Conservation (phyloP, 2,888 invertebrate species). For the Trisateles emortualis region DNA sequence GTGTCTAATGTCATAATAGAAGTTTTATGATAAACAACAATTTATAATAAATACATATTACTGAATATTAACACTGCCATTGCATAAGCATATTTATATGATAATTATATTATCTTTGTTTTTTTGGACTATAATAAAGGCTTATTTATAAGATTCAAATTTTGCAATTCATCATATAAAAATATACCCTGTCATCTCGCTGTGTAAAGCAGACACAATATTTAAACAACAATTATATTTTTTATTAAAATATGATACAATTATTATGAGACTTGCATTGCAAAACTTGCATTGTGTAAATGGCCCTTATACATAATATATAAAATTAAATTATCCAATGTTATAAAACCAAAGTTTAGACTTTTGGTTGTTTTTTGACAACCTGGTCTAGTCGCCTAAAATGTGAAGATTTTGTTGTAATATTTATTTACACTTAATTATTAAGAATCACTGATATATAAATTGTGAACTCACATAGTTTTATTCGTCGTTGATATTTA, state of each 20-base stretch:
- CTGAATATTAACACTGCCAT: slow-evolving; percentile 68
- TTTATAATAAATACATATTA: slow-evolving; percentile 39
- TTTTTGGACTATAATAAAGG: slow-evolving; percentile 48
- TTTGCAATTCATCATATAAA: slow-evolving; percentile 16
- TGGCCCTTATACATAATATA: not conserved
- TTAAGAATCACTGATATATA: slow-evolving; percentile 53
- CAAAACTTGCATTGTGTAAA: not conserved
- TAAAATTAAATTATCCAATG: slow-evolving; percentile 58
- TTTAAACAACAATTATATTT: too few relatives aligned
- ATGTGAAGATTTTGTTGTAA: slow-evolving; percentile 64
- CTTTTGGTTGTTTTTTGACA: slow-evolving; percentile 72
- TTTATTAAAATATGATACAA: too few relatives aligned
- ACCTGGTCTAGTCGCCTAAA: slow-evolving; percentile 76
- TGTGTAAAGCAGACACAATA: too few relatives aligned
- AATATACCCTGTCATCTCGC: too few relatives aligned
- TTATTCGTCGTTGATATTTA: slow-evolving; percentile 45
- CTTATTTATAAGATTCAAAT: not conserved
- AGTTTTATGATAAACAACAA: slow-evolving; percentile 26
- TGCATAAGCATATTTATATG: slow-evolving; percentile 73
- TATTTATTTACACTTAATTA: slow-evolving; percentile 65
- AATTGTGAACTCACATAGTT: slow-evolving; percentile 63
- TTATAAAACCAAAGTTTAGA: slow-evolving; percentile 79
- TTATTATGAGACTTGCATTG: too few relatives aligned
- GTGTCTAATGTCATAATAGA: slow-evolving; percentile 6
- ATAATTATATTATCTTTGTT: slow-evolving; percentile 46